Percentiles rank a stretch among this genome's conserved stretches.
Conservation (phyloP, 1,140 invertebrate species). For the Neodiprion virginianus region DNA sequence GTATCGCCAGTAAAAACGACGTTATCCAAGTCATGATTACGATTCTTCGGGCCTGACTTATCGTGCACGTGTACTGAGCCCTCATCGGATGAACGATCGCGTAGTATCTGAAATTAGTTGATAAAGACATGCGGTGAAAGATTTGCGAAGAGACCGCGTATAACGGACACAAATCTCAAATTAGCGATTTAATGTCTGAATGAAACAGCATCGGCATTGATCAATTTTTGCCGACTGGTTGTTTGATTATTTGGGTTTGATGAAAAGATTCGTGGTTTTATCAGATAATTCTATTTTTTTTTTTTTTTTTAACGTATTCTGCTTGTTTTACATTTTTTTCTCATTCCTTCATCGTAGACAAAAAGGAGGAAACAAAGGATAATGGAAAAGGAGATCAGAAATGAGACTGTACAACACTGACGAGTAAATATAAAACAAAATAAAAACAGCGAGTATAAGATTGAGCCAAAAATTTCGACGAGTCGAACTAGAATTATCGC, state of each 20-base stretch:
- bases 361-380: background rate
- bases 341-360: too few relatives aligned
- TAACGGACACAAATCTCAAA: too few relatives aligned
- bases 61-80: conserved; percentile 76
- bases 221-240: background rate
- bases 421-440: background rate
- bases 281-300: too few relatives aligned
- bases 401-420: background rate
- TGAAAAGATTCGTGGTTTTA: too few relatives aligned
- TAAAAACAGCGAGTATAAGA: background rate
- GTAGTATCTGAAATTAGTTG: conserved; percentile 69
- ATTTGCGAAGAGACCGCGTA: too few relatives aligned
- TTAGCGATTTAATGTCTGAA: too few relatives aligned
- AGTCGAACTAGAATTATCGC: background rate
- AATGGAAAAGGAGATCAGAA: background rate
- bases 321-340: too few relatives aligned
- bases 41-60: conserved; percentile 71
- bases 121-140: background rate
- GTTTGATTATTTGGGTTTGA: too few relatives aligned
- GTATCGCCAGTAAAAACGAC: conserved; percentile 67
- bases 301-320: too few relatives aligned
- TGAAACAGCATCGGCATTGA: background rate
- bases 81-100: conserved; percentile 80
- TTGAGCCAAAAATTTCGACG: background rate
- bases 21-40: conserved; percentile 70